Base-by-base conservation (phyloP, 1,140 invertebrate genomes). In the Drosophila pachea region DNA sequence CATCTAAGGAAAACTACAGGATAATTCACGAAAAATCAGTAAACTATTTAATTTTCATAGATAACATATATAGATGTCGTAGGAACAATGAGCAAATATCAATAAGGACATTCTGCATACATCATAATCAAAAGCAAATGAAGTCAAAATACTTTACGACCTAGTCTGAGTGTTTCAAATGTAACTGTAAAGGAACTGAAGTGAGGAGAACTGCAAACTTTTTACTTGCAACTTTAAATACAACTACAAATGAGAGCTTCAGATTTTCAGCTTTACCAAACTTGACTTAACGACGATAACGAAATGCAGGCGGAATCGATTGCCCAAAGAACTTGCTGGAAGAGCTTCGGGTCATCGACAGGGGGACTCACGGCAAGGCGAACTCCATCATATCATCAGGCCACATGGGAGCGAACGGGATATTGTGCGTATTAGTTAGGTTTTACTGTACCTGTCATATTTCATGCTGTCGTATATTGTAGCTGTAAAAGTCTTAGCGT, bases 1-100 rank as follows among this genome's bases (percentile, higher is more conserved):
- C n/a, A n/a, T n/a, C n/a, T n/a, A n/a, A 22, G 22, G 22, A 22
- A 40, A 73, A 76, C 54, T 78, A 66, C 68, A 83, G 68, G 68
- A 65, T 69, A 75, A 75, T 67, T 64, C 22, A 22, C 22, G 22
- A 22, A 22, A 22, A 22, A 22, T 22, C 22, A 22, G 22, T 22
- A 22, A 22, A 22, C 22, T 22, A 22, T 22, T 22, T 22, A 1
- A 22, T 2, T 22, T 22, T 22, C 22, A 22, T 22, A 22, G 1
- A 22, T 22, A 22, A 22, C 22, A 22, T 22, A 22, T 22, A 22
- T 22, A 22, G 22, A 22, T 22, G 22, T 22, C 22, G 22, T 22
- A 22, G 22, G 22, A 22, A 22, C 22, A 22, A 22, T 22, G 22
- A 22, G 22, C 22, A 22, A 22, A 22, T 22, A 22, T 22, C 22